phyloP scores from a whole-genome alignment of 2,113 vertebrate genomes.

The Austrofundulus limnaeus region DNA sequence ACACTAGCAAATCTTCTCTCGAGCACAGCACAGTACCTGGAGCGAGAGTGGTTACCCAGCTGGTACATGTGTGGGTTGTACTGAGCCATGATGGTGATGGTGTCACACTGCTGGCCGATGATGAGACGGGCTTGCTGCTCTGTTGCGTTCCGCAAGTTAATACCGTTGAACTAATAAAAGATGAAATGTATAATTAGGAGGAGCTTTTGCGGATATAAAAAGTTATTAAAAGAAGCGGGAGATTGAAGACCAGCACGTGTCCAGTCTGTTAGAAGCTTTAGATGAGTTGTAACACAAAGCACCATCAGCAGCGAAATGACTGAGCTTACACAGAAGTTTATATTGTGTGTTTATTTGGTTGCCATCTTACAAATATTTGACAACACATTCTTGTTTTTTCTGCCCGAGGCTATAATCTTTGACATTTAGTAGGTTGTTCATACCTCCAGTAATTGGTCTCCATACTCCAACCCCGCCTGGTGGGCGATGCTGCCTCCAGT shows the following conservation, averaged over 20 bases:
- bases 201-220: neutral
- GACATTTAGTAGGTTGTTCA: conserved; percentile 28
- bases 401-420: conserved; percentile 15
- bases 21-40: conserved; percentile 81
- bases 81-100: conserved; percentile 97
- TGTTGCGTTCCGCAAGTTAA: conserved; percentile 95
- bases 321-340: conserved; percentile 10
- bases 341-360: neutral
- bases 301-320: neutral
- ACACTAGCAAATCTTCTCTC: neutral
- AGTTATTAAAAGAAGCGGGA: neutral
- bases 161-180: conserved; percentile 89
- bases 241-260: neutral
- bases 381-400: conserved; percentile 6
- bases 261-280: conserved; percentile 14
- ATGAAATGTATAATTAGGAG: conserved; percentile 6
- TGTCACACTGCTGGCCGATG: conserved; percentile 97
- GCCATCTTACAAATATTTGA: neutral
- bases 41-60: conserved; percentile 93
- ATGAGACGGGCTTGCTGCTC: conserved; percentile 97
- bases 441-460: conserved; percentile 97
- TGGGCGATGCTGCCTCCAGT: conserved; percentile 95
- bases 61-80: conserved; percentile 99
- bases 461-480: conserved; percentile 95
- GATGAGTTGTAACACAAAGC: conserved; percentile 8